Evolutionary conservation across 2,797 vertebrate species (phyloP).

Genomic region (Urophycis tenuis): DNA sequence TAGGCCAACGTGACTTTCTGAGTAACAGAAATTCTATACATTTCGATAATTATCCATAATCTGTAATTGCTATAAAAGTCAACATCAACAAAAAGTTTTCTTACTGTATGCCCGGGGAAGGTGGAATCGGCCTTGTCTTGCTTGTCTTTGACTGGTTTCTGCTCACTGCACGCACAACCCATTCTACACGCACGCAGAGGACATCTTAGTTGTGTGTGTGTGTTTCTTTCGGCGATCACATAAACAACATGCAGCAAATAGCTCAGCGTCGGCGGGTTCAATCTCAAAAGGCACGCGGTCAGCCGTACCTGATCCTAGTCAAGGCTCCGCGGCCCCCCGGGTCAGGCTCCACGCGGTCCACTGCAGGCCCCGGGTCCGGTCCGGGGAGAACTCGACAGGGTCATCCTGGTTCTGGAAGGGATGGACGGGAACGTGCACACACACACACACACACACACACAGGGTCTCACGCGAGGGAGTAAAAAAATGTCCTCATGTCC

Average conservation of each 20-base stretch:
- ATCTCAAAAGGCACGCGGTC: too few species aligned
- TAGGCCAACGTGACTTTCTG: not conserved
- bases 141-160: conserved; percentile 30
- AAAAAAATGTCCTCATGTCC: not conserved
- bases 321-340: conserved; percentile 28
- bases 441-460: not conserved
- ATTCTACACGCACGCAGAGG: conserved; percentile 51
- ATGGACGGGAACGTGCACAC: too few species aligned
- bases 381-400: conserved; percentile 17
- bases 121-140: conserved; percentile 32
- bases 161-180: conserved; percentile 63
- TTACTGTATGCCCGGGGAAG: not conserved
- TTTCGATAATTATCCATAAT: not conserved
- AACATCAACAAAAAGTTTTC: not conserved
- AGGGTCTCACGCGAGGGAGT: not conserved
- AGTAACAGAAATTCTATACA: not conserved
- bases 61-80: not conserved
- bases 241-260: too few species aligned
- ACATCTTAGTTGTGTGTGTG: not conserved
- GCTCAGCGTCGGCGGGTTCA: too few species aligned
- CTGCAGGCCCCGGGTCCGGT: conserved; percentile 6
- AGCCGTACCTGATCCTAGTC: conserved; percentile 48
- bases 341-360: conserved; percentile 45
- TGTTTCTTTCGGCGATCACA: too few species aligned
- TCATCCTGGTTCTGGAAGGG: conserved; percentile 47